Base-by-base conservation (phyloP, 1,140 invertebrate genomes). In the Chlorops oryzae region DNA sequence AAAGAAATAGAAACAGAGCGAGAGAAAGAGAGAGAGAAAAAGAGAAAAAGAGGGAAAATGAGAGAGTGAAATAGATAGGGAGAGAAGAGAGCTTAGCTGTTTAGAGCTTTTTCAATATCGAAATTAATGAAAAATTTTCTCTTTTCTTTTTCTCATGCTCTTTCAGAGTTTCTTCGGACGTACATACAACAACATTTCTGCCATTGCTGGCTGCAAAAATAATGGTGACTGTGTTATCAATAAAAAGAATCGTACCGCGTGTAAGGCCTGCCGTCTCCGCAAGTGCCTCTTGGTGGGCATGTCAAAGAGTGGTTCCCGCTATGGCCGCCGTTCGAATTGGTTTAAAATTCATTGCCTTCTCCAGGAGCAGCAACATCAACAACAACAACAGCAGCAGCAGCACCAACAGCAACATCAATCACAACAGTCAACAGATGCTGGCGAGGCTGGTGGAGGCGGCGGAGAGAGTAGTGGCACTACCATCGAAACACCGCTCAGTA, bases 91-190 rank as follows among this genome's bases (percentile, higher is more conserved):
- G n/a, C n/a, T n/a, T n/a, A n/a, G n/a, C n/a, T n/a, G n/a, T n/a
- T n/a, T n/a, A n/a, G n/a, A n/a, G n/a, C n/a, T n/a, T n/a, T n/a
- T n/a, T n/a, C n/a, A n/a, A n/a, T n/a, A n/a, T n/a, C n/a, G n/a
- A n/a, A n/a, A n/a, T n/a, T n/a, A n/a, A n/a, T n/a, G n/a, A n/a
- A n/a, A n/a, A n/a, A 37, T 7, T 1, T n/a, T 15, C 18, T 42
- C 24, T 22, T 70, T 54, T 54, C 59, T 47, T 48, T 45, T 49
- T 56, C 61, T 58, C 49, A 70, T 62, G 73, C 67, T 73, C 65
- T 77, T 77, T 72, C 86, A 97, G 93, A 96, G 93, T 13, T 98
- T 98, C 78, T 98, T 98, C 73, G 92, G 95, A 1, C 81, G 95
- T 20, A 96, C 92, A 9, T 95, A 96, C 78, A 97, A 96, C 81